phyloP scores from a whole-genome alignment of 2,797 vertebrate genomes.

The Oryzias dopingdopingensis region DNA sequence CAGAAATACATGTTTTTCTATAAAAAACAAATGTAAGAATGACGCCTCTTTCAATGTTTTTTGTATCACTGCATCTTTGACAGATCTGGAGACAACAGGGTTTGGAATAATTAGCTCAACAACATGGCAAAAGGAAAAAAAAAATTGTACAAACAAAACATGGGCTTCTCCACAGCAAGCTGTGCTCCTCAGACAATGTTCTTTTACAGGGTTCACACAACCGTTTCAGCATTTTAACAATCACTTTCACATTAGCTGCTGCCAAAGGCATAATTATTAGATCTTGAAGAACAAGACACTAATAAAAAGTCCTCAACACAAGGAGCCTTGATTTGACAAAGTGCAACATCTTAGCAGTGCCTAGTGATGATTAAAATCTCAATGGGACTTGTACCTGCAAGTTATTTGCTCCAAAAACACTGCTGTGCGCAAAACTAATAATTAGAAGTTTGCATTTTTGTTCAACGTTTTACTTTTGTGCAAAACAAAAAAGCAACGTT shows the following conservation, averaged over 20 bases:
- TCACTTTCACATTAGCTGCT: conserved; percentile 35
- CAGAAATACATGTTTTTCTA: no score
- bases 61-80: conserved; percentile 32
- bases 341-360: conserved; percentile 6
- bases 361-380: not conserved
- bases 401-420: not conserved
- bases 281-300: conserved; percentile 32
- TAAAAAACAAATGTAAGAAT: conserved; percentile 13
- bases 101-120: conserved; percentile 45
- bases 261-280: conserved; percentile 43
- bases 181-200: conserved; percentile 53
- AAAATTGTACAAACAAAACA: conserved; percentile 37
- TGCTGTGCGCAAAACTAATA: not conserved
- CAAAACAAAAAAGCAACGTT: not conserved
- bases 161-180: conserved; percentile 59
- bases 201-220: conserved; percentile 53
- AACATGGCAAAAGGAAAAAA: conserved; percentile 37
- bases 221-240: conserved; percentile 59
- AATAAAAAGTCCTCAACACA: conserved; percentile 21
- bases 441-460: not conserved
- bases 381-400: not conserved
- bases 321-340: not conserved
- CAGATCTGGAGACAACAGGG: conserved; percentile 43
- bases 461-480: not conserved
- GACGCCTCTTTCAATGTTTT: conserved; percentile 39